These are phyloP conservation scores for Merodon equestris DNA, from an alignment of 2,888 invertebrate species.

Conservation along the genomic window DNA sequence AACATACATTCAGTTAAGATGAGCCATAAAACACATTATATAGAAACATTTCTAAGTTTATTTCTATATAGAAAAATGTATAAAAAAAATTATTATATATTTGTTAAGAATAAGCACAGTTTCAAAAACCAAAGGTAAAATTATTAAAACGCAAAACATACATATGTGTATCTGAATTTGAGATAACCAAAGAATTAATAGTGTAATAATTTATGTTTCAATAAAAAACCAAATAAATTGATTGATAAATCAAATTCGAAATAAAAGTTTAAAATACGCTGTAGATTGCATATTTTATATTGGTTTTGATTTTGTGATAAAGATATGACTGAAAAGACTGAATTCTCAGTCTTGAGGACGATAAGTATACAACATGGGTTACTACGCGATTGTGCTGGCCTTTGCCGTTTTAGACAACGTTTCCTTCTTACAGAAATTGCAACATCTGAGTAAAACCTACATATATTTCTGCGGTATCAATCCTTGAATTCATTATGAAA, in stretches of 20 bases:
- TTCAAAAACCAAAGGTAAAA: constrained; percentile 4
- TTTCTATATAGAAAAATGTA: constrained; percentile 27
- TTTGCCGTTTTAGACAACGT: too few species aligned
- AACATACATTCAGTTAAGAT: constrained; percentile 2
- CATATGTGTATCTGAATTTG: constrained; percentile 50
- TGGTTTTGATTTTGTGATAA: too few species aligned
- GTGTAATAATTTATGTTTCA: constrained; percentile 55
- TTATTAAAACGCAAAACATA: constrained; percentile 16
- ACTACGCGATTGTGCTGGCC: too few species aligned
- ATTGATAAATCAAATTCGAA: constrained; percentile 57
- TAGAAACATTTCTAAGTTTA: constrained; percentile 34
- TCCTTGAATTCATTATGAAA: too few species aligned
- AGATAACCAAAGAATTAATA: constrained; percentile 58
- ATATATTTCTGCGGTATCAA: too few species aligned
- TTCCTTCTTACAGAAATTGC: too few species aligned
- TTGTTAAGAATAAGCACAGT: constrained; percentile 56
- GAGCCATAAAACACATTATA: constrained; percentile 3
- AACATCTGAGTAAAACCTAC: too few species aligned
- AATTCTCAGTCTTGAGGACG: too few species aligned
- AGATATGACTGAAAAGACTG: too few species aligned
- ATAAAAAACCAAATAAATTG: constrained; percentile 2
- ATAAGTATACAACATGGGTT: too few species aligned
- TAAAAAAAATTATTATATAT: constrained; percentile 54
- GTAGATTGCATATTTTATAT: constrained; percentile 47
- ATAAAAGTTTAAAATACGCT: constrained; percentile 53